These are phyloP conservation scores for Spheniscus mendiculus DNA, from an alignment of 2,113 vertebrate genomes.

Conservation along the genomic window DNA sequence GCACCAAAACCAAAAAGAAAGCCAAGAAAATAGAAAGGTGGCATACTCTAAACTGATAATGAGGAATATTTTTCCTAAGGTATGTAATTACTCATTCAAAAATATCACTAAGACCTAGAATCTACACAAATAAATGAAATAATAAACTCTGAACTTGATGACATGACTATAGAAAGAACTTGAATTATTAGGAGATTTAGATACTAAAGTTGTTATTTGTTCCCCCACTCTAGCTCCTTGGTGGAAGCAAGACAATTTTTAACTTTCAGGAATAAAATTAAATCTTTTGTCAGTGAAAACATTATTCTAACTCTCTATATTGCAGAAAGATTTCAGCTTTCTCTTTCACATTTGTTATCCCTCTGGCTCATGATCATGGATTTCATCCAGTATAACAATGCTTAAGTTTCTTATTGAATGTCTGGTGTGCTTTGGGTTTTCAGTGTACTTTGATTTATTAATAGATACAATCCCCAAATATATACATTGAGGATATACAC, in stretches of 20 bases:
- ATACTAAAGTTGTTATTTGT: not conserved
- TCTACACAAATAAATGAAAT: not conserved
- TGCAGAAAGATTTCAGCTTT: not conserved
- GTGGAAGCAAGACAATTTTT: not conserved
- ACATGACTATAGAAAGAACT: not conserved
- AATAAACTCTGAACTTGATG: not conserved
- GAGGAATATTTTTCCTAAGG: not conserved
- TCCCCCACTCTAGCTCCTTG: not conserved
- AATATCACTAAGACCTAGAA: not conserved
- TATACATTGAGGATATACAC: not conserved
- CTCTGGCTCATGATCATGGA: not conserved
- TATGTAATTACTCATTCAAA: not conserved
- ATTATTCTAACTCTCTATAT: not conserved
- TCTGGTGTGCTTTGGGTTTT: not conserved
- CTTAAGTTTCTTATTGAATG: not conserved
- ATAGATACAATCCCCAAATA: not conserved
- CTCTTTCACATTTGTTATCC: not conserved
- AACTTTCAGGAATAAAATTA: not conserved
- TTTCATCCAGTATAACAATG: not conserved
- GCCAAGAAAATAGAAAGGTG: not conserved
- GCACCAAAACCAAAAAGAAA: not conserved
- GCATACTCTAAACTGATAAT: not conserved
- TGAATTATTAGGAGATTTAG: not conserved
- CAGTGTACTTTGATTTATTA: not conserved
- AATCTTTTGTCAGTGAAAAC: not conserved